Percentiles rank a stretch among this genome's conserved stretches.
phyloP scores from a whole-genome alignment of 1,140 invertebrate genomes.

The Lanistes nyassanus region DNA sequence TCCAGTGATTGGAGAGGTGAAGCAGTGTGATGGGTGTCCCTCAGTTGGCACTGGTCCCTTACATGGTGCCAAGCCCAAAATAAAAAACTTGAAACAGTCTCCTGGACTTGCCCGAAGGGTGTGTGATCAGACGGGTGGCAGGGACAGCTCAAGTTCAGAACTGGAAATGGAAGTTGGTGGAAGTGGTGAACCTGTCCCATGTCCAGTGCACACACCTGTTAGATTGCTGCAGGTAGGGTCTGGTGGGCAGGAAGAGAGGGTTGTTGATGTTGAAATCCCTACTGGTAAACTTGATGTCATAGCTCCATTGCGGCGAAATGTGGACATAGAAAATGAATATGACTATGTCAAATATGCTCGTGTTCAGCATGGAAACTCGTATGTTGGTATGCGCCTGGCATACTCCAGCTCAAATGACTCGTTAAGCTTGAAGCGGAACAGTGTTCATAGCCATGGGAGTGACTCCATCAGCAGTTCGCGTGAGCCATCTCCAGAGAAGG shows the following conservation, averaged over 20 bases:
- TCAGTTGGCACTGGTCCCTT: conserved; percentile 38
- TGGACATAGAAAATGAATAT: conserved; percentile 63
- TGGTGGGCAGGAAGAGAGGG: conserved; percentile 1
- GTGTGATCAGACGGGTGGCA: conserved; percentile 33
- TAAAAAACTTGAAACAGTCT: conserved; percentile 58
- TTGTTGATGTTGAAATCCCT: conserved; percentile 9
- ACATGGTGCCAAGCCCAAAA: conserved; percentile 57
- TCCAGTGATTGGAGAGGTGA: conserved; percentile 57
- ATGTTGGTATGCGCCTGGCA: conserved; percentile 82
- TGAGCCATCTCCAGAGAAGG: conserved; percentile 54
- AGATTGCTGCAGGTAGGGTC: neutral
- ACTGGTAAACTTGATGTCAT: conserved; percentile 29
- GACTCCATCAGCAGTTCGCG: conserved; percentile 43
- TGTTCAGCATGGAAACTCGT: conserved; percentile 77
- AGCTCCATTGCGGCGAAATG: conserved; percentile 31
- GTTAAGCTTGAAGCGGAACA: conserved; percentile 41
- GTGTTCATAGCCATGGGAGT: conserved; percentile 38
- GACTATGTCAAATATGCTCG: conserved; percentile 85
- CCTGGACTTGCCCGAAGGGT: conserved; percentile 63
- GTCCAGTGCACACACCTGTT: neutral
- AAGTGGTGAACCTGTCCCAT: conserved; percentile 5
- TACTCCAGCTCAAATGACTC: conserved; percentile 62
- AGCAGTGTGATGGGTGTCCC: conserved; percentile 58
- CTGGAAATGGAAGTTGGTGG: conserved; percentile 30
- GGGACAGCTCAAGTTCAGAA: conserved; percentile 45